Percentiles rank a stretch among this genome's conserved stretches.
Conservation (phyloP, 2,888 invertebrate genomes). For the Gryllus longicercus region DNA sequence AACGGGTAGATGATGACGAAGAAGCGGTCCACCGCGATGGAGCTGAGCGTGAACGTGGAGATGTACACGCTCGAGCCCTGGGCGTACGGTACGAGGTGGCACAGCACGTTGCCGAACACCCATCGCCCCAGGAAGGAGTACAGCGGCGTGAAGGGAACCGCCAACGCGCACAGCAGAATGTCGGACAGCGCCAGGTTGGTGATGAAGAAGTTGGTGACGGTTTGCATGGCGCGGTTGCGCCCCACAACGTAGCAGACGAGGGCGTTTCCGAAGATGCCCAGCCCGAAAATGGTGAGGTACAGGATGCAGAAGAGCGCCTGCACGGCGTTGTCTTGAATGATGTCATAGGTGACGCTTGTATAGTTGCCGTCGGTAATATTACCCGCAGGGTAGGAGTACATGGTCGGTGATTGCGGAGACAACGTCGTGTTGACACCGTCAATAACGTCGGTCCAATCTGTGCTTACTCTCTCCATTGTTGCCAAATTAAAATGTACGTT, state of each 20-base stretch:
- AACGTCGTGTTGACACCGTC: too few relatives aligned
- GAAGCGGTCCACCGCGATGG: constrained; percentile 95
- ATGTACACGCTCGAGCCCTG: constrained; percentile 97
- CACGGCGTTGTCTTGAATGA: constrained; percentile 63
- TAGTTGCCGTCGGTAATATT: not conserved
- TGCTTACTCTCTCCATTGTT: too few relatives aligned
- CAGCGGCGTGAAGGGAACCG: constrained; percentile 94
- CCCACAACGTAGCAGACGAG: constrained; percentile 92
- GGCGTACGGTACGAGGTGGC: constrained; percentile 89
- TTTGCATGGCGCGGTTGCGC: constrained; percentile 92
- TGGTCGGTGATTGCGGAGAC: too few relatives aligned
- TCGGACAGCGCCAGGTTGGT: constrained; percentile 94
- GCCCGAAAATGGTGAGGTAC: constrained; percentile 76
- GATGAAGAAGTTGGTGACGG: constrained; percentile 96
- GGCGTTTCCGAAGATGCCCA: constrained; percentile 86
- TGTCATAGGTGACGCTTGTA: constrained; percentile 45
- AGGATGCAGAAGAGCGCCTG: constrained; percentile 72
- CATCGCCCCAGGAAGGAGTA: constrained; percentile 86
- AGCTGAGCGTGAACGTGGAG: constrained; percentile 91
- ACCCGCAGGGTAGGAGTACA: too few relatives aligned
- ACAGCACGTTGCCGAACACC: constrained; percentile 88
- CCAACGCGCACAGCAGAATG: constrained; percentile 85
- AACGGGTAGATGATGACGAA: constrained; percentile 97
- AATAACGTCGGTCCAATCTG: too few relatives aligned
- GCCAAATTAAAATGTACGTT: not conserved